Conservation (phyloP, 2,797 vertebrate species). For the Spheniscus humboldti region DNA sequence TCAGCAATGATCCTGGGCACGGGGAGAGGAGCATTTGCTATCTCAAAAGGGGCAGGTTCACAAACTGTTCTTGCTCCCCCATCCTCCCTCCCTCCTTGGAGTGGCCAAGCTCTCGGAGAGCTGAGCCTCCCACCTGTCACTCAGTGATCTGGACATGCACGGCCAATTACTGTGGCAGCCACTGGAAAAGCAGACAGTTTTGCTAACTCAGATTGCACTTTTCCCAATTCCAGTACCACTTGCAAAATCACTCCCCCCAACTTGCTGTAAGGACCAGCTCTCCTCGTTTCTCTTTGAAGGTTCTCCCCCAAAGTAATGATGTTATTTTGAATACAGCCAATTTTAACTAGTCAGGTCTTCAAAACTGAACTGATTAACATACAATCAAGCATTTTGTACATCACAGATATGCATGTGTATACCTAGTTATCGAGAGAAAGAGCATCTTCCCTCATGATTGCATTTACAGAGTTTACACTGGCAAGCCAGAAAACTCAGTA, state of each 20-base stretch:
- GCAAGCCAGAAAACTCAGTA: not conserved
- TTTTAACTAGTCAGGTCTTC: not conserved
- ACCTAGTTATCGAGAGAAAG: not conserved
- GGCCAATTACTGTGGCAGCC: not conserved
- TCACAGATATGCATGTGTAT: fast-evolving
- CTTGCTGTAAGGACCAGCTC: not conserved
- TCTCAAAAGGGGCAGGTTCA: conserved; percentile 47
- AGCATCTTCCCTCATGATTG: not conserved
- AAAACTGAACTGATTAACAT: conserved; percentile 2
- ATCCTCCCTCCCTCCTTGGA: not conserved
- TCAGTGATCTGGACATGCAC: not conserved
- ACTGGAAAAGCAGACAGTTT: not conserved
- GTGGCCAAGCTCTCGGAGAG: not conserved
- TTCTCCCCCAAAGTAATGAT: not conserved
- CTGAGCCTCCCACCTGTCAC: not conserved
- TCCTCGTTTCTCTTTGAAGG: not conserved
- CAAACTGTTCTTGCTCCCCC: not conserved
- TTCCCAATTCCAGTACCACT: not conserved
- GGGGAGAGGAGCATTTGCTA: not conserved
- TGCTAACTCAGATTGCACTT: not conserved
- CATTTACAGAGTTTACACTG: not conserved
- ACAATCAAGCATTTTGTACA: not conserved
- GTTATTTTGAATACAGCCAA: not conserved
- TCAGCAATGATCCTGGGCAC: not conserved
- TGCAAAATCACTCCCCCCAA: not conserved